Evolutionary conservation across 2,888 invertebrate species (phyloP).

Genomic region (Rhagium mordax): DNA sequence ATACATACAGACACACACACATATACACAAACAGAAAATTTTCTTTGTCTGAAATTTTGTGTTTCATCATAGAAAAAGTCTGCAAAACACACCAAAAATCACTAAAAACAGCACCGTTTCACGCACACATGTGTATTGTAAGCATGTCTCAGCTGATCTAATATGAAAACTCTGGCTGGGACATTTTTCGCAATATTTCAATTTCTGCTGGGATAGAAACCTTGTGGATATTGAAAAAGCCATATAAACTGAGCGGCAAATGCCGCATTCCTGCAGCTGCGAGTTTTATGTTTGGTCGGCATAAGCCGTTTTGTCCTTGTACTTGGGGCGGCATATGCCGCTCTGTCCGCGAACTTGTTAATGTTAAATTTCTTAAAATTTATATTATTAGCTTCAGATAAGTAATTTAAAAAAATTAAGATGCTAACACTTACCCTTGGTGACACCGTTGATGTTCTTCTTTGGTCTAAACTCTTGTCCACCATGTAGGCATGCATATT

Average conservation of each 20-base stretch:
- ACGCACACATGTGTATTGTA: slow-evolving; percentile 4
- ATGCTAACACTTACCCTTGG: too few species aligned
- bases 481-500: too few species aligned
- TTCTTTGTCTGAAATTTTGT: too few species aligned
- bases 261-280: background rate
- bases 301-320: slow-evolving; percentile 19
- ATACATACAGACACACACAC: too few species aligned
- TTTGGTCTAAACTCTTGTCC: too few species aligned
- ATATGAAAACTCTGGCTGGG: background rate
- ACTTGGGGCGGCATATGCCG: too few species aligned
- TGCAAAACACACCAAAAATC: background rate
- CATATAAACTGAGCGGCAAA: background rate
- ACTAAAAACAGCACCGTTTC: background rate
- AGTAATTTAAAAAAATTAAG: too few species aligned
- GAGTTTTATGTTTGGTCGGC: slow-evolving; percentile 1
- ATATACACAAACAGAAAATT: too few species aligned
- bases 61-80: background rate
- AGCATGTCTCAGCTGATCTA: background rate
- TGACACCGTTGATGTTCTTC: too few species aligned
- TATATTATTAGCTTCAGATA: too few species aligned
- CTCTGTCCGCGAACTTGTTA: too few species aligned
- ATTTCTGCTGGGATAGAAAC: slow-evolving; percentile 15
- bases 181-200: slow-evolving; percentile 7
- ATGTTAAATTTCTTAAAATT: too few species aligned
- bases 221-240: slow-evolving; percentile 2